These are phyloP conservation scores for Sturnira hondurensis DNA, from an alignment of 2,113 vertebrate species.

Conservation along the genomic window DNA sequence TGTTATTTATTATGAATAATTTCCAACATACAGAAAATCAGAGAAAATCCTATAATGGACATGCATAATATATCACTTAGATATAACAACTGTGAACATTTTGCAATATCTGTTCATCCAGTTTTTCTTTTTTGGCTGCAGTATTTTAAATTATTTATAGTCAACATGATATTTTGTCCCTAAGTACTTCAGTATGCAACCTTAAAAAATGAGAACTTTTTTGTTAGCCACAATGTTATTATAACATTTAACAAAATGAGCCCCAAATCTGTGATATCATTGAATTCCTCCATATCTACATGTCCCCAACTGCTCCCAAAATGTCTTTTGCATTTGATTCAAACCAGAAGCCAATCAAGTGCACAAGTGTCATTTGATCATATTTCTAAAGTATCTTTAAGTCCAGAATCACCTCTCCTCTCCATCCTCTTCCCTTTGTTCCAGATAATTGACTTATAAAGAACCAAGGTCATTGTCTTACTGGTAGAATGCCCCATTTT, in stretches of 20 bases:
- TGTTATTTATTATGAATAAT: neutral
- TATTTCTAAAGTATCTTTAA: neutral
- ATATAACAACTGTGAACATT: neutral
- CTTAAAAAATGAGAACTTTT: neutral
- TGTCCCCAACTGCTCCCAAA: neutral
- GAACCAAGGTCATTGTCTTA: neutral
- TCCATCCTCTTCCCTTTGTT: rapidly evolving
- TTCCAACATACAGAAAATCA: neutral
- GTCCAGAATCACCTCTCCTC: neutral
- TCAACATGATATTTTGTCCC: neutral
- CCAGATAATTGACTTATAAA: neutral
- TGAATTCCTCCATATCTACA: neutral
- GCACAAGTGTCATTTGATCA: neutral
- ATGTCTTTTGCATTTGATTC: neutral
- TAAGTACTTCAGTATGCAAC: neutral
- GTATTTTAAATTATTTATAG: neutral
- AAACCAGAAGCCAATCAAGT: neutral
- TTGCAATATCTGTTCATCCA: neutral
- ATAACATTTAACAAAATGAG: neutral
- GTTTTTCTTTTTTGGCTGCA: neutral
- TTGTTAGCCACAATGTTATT: neutral
- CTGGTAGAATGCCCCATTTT: neutral
- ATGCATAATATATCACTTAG: neutral
- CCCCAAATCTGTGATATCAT: neutral
- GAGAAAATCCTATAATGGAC: neutral